Base-by-base conservation (phyloP, 2,888 invertebrate genomes). In the Hirtodrosophila confusa region DNA sequence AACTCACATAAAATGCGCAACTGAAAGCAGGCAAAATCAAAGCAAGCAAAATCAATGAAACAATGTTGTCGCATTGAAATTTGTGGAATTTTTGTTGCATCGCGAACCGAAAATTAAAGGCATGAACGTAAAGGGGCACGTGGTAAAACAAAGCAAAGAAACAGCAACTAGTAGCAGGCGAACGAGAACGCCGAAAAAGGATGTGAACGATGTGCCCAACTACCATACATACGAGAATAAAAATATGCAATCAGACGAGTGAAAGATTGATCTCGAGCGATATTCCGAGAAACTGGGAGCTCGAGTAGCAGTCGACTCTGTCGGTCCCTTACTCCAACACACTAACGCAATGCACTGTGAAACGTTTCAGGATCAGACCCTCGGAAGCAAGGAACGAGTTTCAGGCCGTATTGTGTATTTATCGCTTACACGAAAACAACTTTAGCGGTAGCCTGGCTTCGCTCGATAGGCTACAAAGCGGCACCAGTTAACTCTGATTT, bases 201-300 rank as follows among this genome's bases (percentile, higher is more conserved):
- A 82, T 80, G 82, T 67, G 72, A 82, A 64, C 77, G 77, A 75
- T 86, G 78, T 73, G 77, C 61, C 69, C 73, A 77, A 82, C 88
- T 83, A 87, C 83, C 82, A 80, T 85, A 31, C 31, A 31, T 31
- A 31, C 3, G 27, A 5, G 27, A 5, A 86, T 86, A 87, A 85
- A 89, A 89, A 89, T 89, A 88, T 88, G 86, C 90, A 89, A 89
- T 90, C 89, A 88, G 80, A 76, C 73, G 79, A 76, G 64, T 71
- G 69, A 77, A 78, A 89, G 89, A 90, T 90, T 89, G 90, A 90
- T 90, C 88, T 84, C 80, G 82, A 69, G 75, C 83, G 89, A 89
- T 90, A 88, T 90, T 90, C 89, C 88, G 75, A 86, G 89, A 90
- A 89, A 89, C 63, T 47, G 68, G 57, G 67, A 70, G 64, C 66